Percentiles rank a stretch among this genome's conserved stretches.
These are phyloP conservation scores for Zygothrica quintamaculata DNA, from an alignment of 2,888 invertebrate species.

Conservation along the genomic window DNA sequence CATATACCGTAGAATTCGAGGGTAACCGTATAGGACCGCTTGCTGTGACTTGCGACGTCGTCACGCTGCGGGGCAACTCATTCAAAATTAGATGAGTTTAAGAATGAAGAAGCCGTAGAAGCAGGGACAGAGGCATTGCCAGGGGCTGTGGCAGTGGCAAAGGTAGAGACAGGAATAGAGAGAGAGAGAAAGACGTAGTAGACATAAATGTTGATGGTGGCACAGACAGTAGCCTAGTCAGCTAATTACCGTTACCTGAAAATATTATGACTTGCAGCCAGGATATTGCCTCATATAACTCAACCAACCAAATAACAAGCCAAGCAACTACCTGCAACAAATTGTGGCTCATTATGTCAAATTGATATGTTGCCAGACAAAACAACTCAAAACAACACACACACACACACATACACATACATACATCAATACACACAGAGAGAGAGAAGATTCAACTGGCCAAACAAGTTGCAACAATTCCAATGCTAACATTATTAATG, in stretches of 20 bases:
- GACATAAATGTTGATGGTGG: not conserved
- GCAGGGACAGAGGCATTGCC: constrained; percentile 4
- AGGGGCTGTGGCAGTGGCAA: not conserved
- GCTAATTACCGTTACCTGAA: constrained; percentile 76
- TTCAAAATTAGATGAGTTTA: constrained; percentile 55
- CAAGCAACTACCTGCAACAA: constrained; percentile 31
- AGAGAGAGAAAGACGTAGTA: not conserved
- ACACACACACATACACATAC: constrained; percentile 16
- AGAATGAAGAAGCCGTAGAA: constrained; percentile 7
- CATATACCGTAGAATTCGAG: not conserved
- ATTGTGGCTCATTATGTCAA: constrained; percentile 68
- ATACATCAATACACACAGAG: not conserved
- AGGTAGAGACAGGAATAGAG: not conserved
- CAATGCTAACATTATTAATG: constrained; percentile 8
- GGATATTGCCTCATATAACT: constrained; percentile 24
- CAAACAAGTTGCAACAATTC: constrained; percentile 60
- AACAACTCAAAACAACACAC: constrained; percentile 12
- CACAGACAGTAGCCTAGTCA: constrained; percentile 68
- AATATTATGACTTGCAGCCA: constrained; percentile 66
- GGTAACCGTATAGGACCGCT: constrained; percentile 35
- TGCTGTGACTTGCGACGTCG: constrained; percentile 46
- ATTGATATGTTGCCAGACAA: constrained; percentile 64
- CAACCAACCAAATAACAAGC: no score
- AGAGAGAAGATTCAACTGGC: constrained; percentile 38
- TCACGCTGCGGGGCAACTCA: constrained; percentile 74